Base-by-base conservation (phyloP, 1,140 invertebrate genomes). In the Adoxophyes honmai region DNA sequence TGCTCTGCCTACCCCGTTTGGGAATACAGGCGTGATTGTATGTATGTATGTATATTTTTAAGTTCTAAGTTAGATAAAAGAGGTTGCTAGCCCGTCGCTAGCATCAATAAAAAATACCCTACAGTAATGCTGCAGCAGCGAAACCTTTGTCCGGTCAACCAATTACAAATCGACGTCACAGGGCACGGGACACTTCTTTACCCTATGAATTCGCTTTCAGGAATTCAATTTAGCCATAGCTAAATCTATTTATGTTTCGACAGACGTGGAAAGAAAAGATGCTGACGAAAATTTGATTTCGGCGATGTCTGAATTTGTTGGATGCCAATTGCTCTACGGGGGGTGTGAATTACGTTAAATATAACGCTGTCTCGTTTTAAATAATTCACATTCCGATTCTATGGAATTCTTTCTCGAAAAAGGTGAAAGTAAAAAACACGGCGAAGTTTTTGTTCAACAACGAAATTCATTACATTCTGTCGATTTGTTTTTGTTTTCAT, bases 241-340 rank as follows among this genome's bases (percentile, higher is more conserved):
- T 48, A 48, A 48, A 48, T 48, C 18, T 44, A 44, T 44, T 44
- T 44, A 44, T 48, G 42, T 48, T 33, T 33, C 42, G 42, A 21
- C 42, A 33, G 42, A 28, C 42, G 21, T 11, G 21, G 28, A 28
- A 28, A 48, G 42, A 48, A 48, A 48, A 48, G 21, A 48, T 48
- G 21, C 16, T 48, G 21, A 21, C 42, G 42, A 48, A 48, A 48
- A 48, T 48, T 33, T 48, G 42, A 48, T 48, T 48, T 33, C 18
- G 5, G 2, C 42, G 21, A 33, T 48, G 10, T 11, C 16, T 48
- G 28, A 48, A 48, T 48, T 48, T 48, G 18, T 18, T n/a, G 42
- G 42, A 48, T 48, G 42, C 21, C 42, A 48, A 48, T 48, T 21
- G 21, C 6, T 13, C 21, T 18, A 4, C 9, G 16, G 14, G 1